phyloP scores from a whole-genome alignment of 2,797 vertebrate genomes.

The Steatocranus sp. region DNA sequence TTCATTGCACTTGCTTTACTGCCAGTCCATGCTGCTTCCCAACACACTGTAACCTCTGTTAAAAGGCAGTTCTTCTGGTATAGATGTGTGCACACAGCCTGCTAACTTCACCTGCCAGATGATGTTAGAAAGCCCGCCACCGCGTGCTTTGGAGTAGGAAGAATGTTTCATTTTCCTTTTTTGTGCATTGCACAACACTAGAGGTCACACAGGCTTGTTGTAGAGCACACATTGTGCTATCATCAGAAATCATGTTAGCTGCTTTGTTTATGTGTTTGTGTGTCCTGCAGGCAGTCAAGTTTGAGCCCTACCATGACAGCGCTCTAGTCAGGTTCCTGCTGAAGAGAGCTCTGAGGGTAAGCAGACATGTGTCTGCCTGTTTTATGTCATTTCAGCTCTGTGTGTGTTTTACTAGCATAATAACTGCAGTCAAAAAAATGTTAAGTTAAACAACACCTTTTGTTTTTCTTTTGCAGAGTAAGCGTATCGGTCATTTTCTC shows the following conservation, averaged over 20 bases:
- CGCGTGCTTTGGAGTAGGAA: not conserved
- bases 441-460: not conserved
- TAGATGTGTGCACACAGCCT: not conserved
- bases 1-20: not conserved
- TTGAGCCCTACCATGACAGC: slow-evolving; percentile 97
- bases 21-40: not conserved
- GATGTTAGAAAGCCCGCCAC: not conserved
- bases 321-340: slow-evolving; percentile 93
- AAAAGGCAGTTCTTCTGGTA: not conserved
- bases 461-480: slow-evolving; percentile 78
- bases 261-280: not conserved
- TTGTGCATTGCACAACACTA: not conserved
- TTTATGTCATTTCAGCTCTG: not conserved
- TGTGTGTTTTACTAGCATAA: not conserved
- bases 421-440: not conserved
- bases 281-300: slow-evolving; percentile 89
- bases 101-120: not conserved
- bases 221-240: not conserved
- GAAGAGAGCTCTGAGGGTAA: slow-evolving; percentile 91
- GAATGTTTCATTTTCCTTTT: not conserved
- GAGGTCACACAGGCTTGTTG: not conserved
- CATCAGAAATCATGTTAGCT: not conserved
- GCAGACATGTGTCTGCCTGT: slow-evolving; percentile 21
- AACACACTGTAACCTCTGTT: not conserved
- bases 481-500: slow-evolving; percentile 95